These are phyloP conservation scores for Bradypodion pumilum DNA, from an alignment of 2,797 vertebrate genomes.

Conservation along the genomic window DNA sequence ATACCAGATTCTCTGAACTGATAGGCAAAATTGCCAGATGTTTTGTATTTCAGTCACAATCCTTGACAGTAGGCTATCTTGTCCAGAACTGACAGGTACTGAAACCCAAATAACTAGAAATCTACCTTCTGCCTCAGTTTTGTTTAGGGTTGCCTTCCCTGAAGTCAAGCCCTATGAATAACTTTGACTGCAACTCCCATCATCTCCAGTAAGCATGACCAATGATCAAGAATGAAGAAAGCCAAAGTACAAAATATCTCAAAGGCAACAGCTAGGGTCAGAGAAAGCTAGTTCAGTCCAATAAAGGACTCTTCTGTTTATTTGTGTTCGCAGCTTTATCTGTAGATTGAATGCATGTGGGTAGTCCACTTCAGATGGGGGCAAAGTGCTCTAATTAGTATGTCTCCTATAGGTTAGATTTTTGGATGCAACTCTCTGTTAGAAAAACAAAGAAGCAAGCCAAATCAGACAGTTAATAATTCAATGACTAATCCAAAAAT, in stretches of 20 bases:
- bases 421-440: neutral
- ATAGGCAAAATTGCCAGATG: too few species aligned
- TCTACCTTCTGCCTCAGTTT: neutral
- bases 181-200: neutral
- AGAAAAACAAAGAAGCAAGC: neutral
- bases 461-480: neutral
- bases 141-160: neutral
- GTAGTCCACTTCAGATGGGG: neutral
- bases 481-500: conserved; percentile 9
- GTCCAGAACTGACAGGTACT: neutral
- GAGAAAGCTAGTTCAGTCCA: neutral
- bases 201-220: neutral
- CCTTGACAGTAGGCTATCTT: neutral
- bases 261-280: too few species aligned
- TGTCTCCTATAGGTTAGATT: neutral
- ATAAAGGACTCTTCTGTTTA: neutral
- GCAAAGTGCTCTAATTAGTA: neutral
- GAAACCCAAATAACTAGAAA: neutral
- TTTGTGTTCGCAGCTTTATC: neutral
- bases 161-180: neutral
- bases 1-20: too few species aligned
- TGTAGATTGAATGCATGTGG: neutral
- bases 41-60: too few species aligned
- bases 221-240: neutral
- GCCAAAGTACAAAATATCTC: neutral